Evolutionary conservation across 2,797 vertebrate species (phyloP).

Genomic region (Eulemur coronatus): DNA sequence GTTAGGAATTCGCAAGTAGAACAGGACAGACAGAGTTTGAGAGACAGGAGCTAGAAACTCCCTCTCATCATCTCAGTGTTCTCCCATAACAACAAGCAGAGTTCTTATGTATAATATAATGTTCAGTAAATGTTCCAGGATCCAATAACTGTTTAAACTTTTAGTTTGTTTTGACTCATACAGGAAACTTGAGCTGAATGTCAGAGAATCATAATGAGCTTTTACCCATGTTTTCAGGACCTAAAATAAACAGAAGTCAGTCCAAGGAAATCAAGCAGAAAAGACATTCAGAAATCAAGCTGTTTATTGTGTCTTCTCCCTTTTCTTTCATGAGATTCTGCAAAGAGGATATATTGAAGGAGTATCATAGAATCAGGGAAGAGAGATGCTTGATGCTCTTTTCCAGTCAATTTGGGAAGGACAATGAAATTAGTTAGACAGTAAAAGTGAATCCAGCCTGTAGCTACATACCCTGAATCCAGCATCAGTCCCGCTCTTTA

Average conservation of each 20-base stretch:
- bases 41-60: neutral
- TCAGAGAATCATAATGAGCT: constrained; percentile 54
- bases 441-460: neutral
- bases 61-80: neutral
- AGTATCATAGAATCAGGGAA: neutral
- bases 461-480: neutral
- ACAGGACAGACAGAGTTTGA: neutral
- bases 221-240: constrained; percentile 40
- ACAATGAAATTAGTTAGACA: neutral
- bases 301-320: neutral
- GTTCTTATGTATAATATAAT: neutral
- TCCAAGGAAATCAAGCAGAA: constrained; percentile 60
- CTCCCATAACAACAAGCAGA: neutral
- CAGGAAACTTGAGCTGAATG: constrained; percentile 65
- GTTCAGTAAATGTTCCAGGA: constrained; percentile 31
- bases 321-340: neutral
- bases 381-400: neutral
- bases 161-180: constrained; percentile 53
- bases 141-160: constrained; percentile 56
- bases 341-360: neutral
- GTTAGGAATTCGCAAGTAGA: neutral
- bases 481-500: neutral
- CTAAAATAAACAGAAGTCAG: constrained; percentile 49
- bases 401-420: neutral
- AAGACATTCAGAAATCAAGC: constrained; percentile 27